Base-by-base conservation (phyloP, 2,888 invertebrate species). In the Drosophila yooni region DNA sequence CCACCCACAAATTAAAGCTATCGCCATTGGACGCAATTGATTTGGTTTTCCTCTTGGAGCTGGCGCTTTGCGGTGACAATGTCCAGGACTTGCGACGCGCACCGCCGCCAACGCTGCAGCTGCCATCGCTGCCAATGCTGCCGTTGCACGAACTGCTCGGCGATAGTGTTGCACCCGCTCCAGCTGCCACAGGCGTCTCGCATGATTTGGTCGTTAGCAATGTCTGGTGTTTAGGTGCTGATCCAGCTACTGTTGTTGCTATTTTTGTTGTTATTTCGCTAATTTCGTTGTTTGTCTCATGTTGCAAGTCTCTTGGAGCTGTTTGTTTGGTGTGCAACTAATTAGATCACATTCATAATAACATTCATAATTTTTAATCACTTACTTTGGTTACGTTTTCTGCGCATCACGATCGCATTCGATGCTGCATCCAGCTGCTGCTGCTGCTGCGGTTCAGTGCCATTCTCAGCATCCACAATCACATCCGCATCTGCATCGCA, bases 41-140 rank as follows among this genome's bases (percentile, higher is more conserved):
- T 87, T 95, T 94, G 34, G 95, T 94, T 93, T 96, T 96, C 92
- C 95, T 96, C 91, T 96, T 96, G 15, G 95, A 95, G 43, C 95
- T 95, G 6, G 82, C 91, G 50, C 84, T 91, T 65, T 92, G 92
- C 1, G 92, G 91, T 10, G 91, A 92, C 15, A 92, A 66, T 3
- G 91, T 91, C 91, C 92, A 92, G 5, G 92, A 92, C 61, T 92
- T 92, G 34, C 92, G 91, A 1, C 92, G 85, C 0, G 92, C 92
- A 2, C 91, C 91, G 34, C 91, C 91, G 1, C 92, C 91, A n/a
- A 89, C 88, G 43, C 88, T 88, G 31, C 86, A 86, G 74, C 90
- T 83, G 27, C 91, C 91, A 36, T 91, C 91, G 68, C 91, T 91
- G 53, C 91, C 91, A 56, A 91, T 89, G 70, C 91, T 91, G 53